Conservation (phyloP, 2,797 vertebrate genomes). For the Dendrocincla fuliginosa region DNA sequence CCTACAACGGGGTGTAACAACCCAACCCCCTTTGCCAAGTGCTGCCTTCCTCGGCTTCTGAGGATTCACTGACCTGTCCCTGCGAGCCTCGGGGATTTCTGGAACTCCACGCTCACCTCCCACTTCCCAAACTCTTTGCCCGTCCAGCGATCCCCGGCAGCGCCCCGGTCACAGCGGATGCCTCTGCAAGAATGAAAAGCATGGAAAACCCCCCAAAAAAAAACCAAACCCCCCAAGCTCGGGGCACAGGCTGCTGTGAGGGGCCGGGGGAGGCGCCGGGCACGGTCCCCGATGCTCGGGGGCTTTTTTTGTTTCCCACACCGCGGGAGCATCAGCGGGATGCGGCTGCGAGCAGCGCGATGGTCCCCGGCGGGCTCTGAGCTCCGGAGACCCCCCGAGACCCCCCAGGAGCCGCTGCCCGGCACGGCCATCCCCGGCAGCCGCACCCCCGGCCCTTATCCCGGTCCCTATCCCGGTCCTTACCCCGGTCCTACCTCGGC, state of each 20-base stretch:
- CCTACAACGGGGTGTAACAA: fast-evolving
- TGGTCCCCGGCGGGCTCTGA: no score
- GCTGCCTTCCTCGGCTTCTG: fast-evolving
- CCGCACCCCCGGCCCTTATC: not conserved
- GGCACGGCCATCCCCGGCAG: not conserved
- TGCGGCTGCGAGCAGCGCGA: not conserved
- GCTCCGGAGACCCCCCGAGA: not conserved
- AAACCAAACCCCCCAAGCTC: not conserved
- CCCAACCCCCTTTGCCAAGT: fast-evolving
- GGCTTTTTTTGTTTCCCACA: not conserved
- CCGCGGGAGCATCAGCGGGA: not conserved
- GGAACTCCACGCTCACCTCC: not conserved
- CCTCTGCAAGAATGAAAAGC: fast-evolving
- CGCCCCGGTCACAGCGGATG: fast-evolving
- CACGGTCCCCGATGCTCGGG: fast-evolving
- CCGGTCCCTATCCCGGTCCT: not conserved
- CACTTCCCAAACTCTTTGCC: not conserved
- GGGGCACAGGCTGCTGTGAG: fast-evolving
- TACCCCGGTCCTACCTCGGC: not conserved
- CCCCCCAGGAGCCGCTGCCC: not conserved
- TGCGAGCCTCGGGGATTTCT: fast-evolving
- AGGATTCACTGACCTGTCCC: not conserved
- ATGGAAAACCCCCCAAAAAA: fast-evolving
- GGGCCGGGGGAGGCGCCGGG: not conserved
- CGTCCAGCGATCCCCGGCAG: fast-evolving